Evolutionary conservation across 2,888 invertebrate genomes (phyloP).

Genomic region (Agrochola litura): DNA sequence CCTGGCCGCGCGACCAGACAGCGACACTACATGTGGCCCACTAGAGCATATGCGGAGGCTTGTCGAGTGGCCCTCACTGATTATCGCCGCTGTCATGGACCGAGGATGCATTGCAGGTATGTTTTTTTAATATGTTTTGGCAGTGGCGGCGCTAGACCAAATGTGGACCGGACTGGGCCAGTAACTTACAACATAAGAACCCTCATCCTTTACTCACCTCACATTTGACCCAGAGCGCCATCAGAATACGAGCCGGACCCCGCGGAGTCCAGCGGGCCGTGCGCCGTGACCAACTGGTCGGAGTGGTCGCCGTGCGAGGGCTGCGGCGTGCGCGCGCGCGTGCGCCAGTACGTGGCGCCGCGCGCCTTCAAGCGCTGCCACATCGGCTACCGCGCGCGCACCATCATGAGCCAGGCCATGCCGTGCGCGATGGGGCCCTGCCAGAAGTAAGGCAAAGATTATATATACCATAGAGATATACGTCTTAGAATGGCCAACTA

Average conservation of each 20-base stretch:
- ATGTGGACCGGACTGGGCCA: too few species aligned
- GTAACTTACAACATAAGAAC: too few species aligned
- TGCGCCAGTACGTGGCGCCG: constrained; percentile 92
- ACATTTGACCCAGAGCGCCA: constrained; percentile 73
- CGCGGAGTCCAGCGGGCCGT: constrained; percentile 85
- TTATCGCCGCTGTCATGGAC: constrained; percentile 87
- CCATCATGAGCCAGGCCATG: constrained; percentile 84
- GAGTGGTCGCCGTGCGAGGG: constrained; percentile 94
- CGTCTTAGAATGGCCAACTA: neutral
- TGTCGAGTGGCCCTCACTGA: constrained; percentile 92
- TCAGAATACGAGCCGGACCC: constrained; percentile 88
- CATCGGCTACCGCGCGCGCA: constrained; percentile 82
- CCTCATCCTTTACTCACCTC: neutral
- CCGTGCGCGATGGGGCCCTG: constrained; percentile 86
- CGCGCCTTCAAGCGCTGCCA: constrained; percentile 92
- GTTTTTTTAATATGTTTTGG: neutral
- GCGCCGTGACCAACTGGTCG: constrained; percentile 94
- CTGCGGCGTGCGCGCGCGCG: constrained; percentile 93
- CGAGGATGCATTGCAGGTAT: constrained; percentile 86
- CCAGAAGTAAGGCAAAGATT: constrained; percentile 71
- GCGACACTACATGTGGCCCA: constrained; percentile 88
- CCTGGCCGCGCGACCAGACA: constrained; percentile 92
- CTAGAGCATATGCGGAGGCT: constrained; percentile 88
- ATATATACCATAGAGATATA: neutral
- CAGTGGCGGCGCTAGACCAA: neutral